These are phyloP conservation scores for Clarias magur DNA, from an alignment of 2,113 vertebrate species.

Conservation along the genomic window DNA sequence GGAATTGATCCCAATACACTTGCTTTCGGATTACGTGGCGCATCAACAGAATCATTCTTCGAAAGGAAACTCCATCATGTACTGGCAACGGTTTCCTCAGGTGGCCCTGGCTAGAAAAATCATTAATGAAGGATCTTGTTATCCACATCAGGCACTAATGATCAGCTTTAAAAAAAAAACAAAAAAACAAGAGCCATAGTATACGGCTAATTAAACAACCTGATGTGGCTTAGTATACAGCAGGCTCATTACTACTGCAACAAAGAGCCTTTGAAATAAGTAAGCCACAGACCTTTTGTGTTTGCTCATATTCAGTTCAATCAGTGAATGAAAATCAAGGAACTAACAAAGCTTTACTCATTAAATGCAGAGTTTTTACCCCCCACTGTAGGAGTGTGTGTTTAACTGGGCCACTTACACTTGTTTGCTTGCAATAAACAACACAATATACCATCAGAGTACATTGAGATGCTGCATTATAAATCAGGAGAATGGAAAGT, in stretches of 20 bases:
- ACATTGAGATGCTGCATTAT: constrained; percentile 52
- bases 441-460: constrained; percentile 50
- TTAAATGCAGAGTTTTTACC: constrained; percentile 16
- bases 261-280: constrained; percentile 34
- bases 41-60: neutral
- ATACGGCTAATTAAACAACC: constrained; percentile 44
- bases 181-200: constrained; percentile 6
- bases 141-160: constrained; percentile 43
- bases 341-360: constrained; percentile 30
- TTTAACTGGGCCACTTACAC: constrained; percentile 60
- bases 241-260: constrained; percentile 49
- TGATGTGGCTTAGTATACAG: constrained; percentile 7
- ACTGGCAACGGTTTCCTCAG: constrained; percentile 39
- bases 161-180: constrained; percentile 10
- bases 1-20: constrained; percentile 56
- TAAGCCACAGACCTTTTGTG: constrained; percentile 39
- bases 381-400: constrained; percentile 14
- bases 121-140: constrained; percentile 34
- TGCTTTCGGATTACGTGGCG: constrained; percentile 9
- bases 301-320: constrained; percentile 53
- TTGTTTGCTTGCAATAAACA: constrained; percentile 66
- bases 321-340: constrained; percentile 46
- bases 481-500: constrained; percentile 56
- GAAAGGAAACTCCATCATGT: neutral
- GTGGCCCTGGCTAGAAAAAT: constrained; percentile 25